Conservation (phyloP, 2,113 vertebrate species). For the Pungitius pungitius region DNA sequence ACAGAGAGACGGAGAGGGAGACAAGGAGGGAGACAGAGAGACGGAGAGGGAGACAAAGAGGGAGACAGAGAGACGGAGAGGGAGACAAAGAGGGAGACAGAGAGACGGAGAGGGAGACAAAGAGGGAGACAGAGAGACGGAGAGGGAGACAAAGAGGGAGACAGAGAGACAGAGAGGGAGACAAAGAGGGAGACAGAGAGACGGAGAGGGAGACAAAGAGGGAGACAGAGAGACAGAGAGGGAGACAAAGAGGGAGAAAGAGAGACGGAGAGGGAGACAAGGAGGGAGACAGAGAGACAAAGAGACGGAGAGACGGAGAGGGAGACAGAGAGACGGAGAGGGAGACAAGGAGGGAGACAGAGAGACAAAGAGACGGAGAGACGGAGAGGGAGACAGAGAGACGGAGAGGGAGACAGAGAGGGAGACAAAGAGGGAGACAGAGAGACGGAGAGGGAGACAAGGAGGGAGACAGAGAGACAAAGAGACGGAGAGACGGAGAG, state of each 20-base stretch:
- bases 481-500: conserved; percentile 27
- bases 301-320: conserved; percentile 27
- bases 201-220: conserved; percentile 25
- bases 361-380: conserved; percentile 27
- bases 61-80: too few relatives aligned
- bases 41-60: conserved; percentile 33
- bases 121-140: conserved; percentile 12
- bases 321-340: too few relatives aligned
- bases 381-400: conserved; percentile 30
- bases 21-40: conserved; percentile 30
- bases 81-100: conserved; percentile 18
- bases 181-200: conserved; percentile 18
- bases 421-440: conserved; percentile 18
- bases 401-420: conserved; percentile 25
- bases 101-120: conserved; percentile 23
- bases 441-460: conserved; percentile 31
- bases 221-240: conserved; percentile 27
- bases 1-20: conserved; percentile 25
- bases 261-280: conserved; percentile 31
- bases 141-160: conserved; percentile 34
- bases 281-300: conserved; percentile 28
- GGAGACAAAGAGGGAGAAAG: conserved; percentile 17
- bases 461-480: conserved; percentile 28
- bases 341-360: conserved; percentile 28
- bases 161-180: conserved; percentile 24